Conservation (phyloP, 2,797 vertebrate species). For the Enteromius radiatus region DNA sequence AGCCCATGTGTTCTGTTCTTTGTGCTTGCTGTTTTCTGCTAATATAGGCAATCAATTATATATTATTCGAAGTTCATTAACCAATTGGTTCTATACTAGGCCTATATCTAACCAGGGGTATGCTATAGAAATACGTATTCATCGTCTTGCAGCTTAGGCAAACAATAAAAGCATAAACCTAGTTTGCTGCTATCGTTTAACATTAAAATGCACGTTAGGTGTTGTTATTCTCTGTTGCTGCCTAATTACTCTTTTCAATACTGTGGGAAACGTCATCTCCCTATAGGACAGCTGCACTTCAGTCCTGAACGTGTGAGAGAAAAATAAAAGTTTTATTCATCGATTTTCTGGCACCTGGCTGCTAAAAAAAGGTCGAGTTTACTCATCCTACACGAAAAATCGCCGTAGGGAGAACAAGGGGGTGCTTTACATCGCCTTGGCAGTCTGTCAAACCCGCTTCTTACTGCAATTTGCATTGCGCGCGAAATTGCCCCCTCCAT, state of each 20-base stretch:
- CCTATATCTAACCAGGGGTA: too few species aligned
- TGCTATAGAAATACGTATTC: not conserved
- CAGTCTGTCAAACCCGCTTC: conserved; percentile 75
- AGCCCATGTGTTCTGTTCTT: not conserved
- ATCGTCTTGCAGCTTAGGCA: not conserved
- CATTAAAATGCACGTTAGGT: conserved; percentile 38
- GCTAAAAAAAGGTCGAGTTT: conserved; percentile 36
- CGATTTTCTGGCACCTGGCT: conserved; percentile 57
- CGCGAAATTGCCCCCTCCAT: conserved; percentile 3
- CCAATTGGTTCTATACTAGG: not conserved
- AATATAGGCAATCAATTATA: not conserved
- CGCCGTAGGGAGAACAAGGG: conserved; percentile 69
- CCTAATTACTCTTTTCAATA: conserved; percentile 54
- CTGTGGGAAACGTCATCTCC: conserved; percentile 56
- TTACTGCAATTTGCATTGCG: conserved; percentile 76
- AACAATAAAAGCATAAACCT: not conserved
- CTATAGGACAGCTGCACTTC: conserved; percentile 57
- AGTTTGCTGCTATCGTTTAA: conserved; percentile 26
- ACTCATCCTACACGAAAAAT: conserved; percentile 55
- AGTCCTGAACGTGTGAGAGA: conserved; percentile 33
- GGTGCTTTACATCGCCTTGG: conserved; percentile 79
- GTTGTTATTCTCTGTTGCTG: conserved; percentile 13
- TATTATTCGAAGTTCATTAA: not conserved
- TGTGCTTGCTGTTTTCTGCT: not conserved
- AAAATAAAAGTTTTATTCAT: conserved; percentile 58